A percentile compares a stretch with the other conserved stretches of the same genome.
phyloP scores from a whole-genome alignment of 2,797 vertebrate genomes.

The Aulostomus chinensis region DNA sequence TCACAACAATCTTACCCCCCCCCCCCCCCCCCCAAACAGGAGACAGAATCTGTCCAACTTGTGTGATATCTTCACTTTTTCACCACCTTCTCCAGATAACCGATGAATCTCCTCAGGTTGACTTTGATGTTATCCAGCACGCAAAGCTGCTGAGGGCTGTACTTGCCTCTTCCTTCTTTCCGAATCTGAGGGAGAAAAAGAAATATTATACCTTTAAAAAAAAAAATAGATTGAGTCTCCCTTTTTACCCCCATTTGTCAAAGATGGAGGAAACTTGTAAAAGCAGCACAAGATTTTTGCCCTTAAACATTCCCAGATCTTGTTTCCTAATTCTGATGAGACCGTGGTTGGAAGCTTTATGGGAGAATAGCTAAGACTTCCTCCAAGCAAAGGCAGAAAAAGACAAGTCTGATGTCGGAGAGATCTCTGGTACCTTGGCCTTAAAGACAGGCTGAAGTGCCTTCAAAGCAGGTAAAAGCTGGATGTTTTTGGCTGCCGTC shows the following conservation, averaged over 20 bases:
- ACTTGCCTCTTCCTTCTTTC: constrained; percentile 89
- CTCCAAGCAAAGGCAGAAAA: neutral
- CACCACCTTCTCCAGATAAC: constrained; percentile 88
- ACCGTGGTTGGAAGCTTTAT: neutral
- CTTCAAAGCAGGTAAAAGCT: constrained; percentile 85
- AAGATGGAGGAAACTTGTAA: too few relatives aligned
- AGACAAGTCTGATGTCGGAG: neutral
- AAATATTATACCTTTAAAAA: neutral
- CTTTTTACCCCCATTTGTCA: too few relatives aligned
- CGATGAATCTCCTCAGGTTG: constrained; percentile 94
- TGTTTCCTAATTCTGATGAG: too few relatives aligned
- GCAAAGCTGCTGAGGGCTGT: constrained; percentile 89
- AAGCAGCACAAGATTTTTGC: neutral
- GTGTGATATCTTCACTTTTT: constrained; percentile 65
- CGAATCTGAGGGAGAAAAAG: constrained; percentile 80
- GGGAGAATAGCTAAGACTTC: neutral
- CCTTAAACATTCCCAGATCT: too few relatives aligned
- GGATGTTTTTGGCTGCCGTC: constrained; percentile 85
- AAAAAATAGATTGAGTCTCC: too few relatives aligned
- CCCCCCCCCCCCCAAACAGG: too few relatives aligned
- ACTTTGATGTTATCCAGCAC: constrained; percentile 94
- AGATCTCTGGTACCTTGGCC: too few relatives aligned
- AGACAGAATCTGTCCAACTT: too few relatives aligned
- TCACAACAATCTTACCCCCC: constrained; percentile 18
- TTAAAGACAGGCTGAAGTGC: constrained; percentile 93